phyloP scores from a whole-genome alignment of 2,888 invertebrate species.

The Drosophila subsilvestris region DNA sequence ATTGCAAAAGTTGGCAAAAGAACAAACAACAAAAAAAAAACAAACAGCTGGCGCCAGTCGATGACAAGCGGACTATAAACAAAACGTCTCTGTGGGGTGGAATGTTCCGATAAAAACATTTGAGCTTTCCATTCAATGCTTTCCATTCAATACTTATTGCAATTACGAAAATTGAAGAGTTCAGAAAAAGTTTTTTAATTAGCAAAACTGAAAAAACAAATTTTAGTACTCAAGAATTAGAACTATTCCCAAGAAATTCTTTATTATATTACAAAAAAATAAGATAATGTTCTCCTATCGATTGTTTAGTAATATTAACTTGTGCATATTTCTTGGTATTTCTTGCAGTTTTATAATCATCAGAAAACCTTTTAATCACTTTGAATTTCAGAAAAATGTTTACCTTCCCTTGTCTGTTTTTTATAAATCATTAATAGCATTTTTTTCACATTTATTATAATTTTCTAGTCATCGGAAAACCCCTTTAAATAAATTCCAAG shows the following conservation, averaged over 20 bases:
- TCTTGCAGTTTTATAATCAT: too few species aligned
- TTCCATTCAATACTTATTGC: background rate
- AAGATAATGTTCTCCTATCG: too few species aligned
- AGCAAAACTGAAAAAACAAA: background rate
- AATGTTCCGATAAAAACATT: background rate
- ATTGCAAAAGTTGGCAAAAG: conserved; percentile 31
- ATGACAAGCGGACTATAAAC: conserved; percentile 35
- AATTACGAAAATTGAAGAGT: background rate
- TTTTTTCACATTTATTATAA: background rate
- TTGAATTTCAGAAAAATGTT: too few species aligned
- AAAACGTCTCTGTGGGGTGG: conserved; percentile 10
- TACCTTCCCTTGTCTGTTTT: too few species aligned
- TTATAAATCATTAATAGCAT: too few species aligned
- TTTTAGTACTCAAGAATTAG: too few species aligned
- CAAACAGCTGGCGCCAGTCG: conserved; percentile 35
- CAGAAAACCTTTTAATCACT: too few species aligned
- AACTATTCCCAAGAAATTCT: background rate
- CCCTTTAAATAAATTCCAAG: background rate
- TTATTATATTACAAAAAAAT: background rate
- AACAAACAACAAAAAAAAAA: conserved; percentile 7
- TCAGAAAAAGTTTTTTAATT: background rate
- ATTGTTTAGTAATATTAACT: too few species aligned
- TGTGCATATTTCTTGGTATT: too few species aligned
- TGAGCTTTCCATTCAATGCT: background rate
- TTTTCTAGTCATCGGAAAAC: too few species aligned